Conservation (phyloP, 2,888 invertebrate genomes). For the Polyommatus iphigenia region DNA sequence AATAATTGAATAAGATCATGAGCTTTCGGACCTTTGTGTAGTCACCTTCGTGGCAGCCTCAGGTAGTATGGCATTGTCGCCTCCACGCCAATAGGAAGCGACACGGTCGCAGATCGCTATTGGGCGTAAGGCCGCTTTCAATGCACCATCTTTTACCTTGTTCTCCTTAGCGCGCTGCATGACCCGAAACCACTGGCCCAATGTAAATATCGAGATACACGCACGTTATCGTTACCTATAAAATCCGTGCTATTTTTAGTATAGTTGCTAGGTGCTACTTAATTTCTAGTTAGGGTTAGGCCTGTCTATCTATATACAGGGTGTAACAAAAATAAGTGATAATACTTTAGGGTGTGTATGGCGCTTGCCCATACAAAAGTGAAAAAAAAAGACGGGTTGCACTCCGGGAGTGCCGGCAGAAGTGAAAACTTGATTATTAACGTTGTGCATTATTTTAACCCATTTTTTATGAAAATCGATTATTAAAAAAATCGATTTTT, state of each 20-base stretch:
- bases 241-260: not conserved
- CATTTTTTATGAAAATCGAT: too few relatives aligned
- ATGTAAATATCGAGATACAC: constrained; percentile 41
- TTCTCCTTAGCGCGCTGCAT: constrained; percentile 72
- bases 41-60: constrained; percentile 71
- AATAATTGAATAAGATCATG: constrained; percentile 39
- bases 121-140: constrained; percentile 79
- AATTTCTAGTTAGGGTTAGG: not conserved
- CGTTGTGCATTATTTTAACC: too few relatives aligned
- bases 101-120: constrained; percentile 73
- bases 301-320: not conserved
- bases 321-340: too few relatives aligned
- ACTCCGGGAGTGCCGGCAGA: too few relatives aligned
- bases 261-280: not conserved
- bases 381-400: too few relatives aligned
- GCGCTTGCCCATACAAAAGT: too few relatives aligned
- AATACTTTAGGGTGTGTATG: too few relatives aligned
- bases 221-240: constrained; percentile 10
- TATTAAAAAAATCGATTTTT: too few relatives aligned
- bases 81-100: constrained; percentile 78
- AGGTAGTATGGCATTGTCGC: constrained; percentile 71
- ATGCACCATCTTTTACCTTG: constrained; percentile 81
- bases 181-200: constrained; percentile 65
- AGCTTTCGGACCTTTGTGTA: constrained; percentile 67
- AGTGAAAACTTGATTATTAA: too few relatives aligned